phyloP scores from a whole-genome alignment of 2,113 vertebrate genomes.

The Cisticola juncidis region DNA sequence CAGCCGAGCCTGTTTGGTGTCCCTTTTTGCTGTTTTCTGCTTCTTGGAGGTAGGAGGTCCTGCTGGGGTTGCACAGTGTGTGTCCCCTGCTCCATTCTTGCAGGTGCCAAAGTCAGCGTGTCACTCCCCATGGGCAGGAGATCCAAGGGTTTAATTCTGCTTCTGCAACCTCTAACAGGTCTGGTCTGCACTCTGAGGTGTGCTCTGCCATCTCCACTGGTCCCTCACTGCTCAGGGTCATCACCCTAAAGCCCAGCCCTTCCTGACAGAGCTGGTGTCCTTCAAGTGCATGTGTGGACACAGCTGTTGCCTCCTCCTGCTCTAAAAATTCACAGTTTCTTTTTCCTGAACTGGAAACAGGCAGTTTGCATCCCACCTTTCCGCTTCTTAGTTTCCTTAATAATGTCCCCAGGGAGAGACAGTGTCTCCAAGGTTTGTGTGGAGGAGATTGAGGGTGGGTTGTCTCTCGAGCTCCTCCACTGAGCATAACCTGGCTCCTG shows the following conservation, averaged over 20 bases:
- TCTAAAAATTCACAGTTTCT: background rate
- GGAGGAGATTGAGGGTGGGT: background rate
- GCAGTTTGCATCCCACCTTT: background rate
- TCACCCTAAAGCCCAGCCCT: background rate
- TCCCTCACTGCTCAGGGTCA: background rate
- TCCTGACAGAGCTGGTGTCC: background rate
- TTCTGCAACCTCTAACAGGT: rapidly evolving
- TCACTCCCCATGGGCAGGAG: background rate
- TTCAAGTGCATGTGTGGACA: background rate
- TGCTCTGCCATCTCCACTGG: background rate
- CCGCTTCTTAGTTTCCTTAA: background rate
- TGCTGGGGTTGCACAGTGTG: background rate
- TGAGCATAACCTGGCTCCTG: background rate
- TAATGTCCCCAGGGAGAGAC: background rate
- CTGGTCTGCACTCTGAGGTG: background rate
- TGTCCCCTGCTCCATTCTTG: background rate
- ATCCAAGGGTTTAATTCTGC: background rate
- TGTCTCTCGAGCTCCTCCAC: background rate
- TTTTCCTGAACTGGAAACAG: background rate
- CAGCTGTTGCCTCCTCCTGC: background rate
- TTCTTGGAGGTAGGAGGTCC: background rate
- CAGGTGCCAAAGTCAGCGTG: rapidly evolving
- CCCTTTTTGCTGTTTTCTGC: background rate
- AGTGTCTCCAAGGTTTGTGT: background rate
- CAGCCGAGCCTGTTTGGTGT: background rate